phyloP scores from a whole-genome alignment of 1,140 invertebrate genomes.

The Ceratosolen solmsi region DNA sequence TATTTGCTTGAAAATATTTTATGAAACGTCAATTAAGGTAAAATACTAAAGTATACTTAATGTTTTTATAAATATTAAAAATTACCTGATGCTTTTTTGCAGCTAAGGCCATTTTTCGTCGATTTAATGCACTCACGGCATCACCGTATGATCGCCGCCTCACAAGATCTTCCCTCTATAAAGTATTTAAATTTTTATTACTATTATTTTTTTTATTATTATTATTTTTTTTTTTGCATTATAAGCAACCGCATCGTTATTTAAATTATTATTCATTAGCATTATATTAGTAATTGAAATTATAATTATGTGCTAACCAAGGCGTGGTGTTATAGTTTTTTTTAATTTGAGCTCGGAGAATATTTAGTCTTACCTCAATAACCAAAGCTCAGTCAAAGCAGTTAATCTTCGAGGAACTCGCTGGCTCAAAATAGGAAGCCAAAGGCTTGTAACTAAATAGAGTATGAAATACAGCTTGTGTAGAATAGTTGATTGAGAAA shows the following conservation, averaged over 20 bases:
- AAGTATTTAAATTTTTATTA: slow-evolving; percentile 41
- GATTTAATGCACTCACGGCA: slow-evolving; percentile 59
- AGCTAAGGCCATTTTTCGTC: slow-evolving; percentile 50
- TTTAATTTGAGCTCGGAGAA: not conserved
- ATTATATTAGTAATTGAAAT: not conserved
- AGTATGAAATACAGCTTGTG: too few relatives aligned
- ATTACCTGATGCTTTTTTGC: slow-evolving; percentile 30
- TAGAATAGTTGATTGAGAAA: too few relatives aligned
- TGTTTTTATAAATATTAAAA: not conserved
- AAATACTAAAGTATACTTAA: not conserved
- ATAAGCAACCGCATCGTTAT: not conserved
- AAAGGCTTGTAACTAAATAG: not conserved
- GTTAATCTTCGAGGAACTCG: not conserved
- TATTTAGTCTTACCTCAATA: not conserved
- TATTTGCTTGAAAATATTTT: not conserved
- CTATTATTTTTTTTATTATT: not conserved
- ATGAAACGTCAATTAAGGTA: not conserved
- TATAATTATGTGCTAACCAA: not conserved
- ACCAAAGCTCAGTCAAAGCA: not conserved
- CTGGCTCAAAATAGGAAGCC: not conserved
- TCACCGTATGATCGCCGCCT: slow-evolving; percentile 61
- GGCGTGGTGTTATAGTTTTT: not conserved
- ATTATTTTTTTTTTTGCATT: not conserved
- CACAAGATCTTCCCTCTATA: slow-evolving; percentile 61
- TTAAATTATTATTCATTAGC: not conserved